Percentiles rank a stretch among this genome's conserved stretches.
phyloP scores from a whole-genome alignment of 1,140 invertebrate species.

The Nephotettix cincticeps region DNA sequence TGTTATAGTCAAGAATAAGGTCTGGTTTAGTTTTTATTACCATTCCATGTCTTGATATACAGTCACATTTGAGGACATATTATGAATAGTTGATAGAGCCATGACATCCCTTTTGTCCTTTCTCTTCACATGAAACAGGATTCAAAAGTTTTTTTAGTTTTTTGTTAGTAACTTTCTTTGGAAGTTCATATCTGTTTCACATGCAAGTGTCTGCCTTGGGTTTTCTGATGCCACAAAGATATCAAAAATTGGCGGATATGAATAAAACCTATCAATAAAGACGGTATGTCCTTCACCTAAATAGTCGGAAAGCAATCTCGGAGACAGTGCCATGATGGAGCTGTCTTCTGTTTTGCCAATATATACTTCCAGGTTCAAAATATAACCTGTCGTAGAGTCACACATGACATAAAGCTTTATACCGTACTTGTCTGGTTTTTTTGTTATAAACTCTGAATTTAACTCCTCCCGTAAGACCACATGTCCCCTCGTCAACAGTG shows the following conservation, averaged over 20 bases:
- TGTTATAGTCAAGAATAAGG: conserved; percentile 16
- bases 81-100: background rate
- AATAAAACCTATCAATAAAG: background rate
- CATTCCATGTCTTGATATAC: background rate
- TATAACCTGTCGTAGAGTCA: background rate
- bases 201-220: conserved; percentile 16
- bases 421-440: no score
- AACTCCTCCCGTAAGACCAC: background rate
- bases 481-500: background rate
- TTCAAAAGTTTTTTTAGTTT: no score
- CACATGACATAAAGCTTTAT: no score
- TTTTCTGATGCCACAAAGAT: conserved; percentile 15
- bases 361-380: background rate
- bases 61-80: background rate
- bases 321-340: background rate
- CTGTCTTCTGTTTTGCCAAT: no score
- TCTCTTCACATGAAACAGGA: conserved; percentile 1
- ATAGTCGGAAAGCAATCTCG: background rate
- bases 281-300: background rate
- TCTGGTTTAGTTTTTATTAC: conserved; percentile 1
- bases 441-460: no score
- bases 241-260: conserved; percentile 13
- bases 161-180: conserved; percentile 19
- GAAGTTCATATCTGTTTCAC: background rate
- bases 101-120: conserved; percentile 20